Base-by-base conservation (phyloP, 1,140 invertebrate genomes). In the Drosophila mayri region DNA sequence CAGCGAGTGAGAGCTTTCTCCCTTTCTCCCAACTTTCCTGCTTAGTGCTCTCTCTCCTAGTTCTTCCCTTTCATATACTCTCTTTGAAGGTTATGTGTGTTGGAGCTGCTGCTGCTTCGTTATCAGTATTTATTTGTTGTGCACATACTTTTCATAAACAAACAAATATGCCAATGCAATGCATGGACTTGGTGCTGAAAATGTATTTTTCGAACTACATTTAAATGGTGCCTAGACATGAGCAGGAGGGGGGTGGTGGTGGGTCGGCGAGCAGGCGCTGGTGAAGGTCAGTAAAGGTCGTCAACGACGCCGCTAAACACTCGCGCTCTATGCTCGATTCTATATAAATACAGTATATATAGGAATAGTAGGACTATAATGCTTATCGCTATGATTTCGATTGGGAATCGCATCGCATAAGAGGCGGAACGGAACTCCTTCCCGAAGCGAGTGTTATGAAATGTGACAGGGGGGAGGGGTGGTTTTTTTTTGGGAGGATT, bases 211-310 rank as follows among this genome's bases (percentile, higher is more conserved):
- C 61, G 44, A 79, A 70, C 54, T 57, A 64, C 64, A 79, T 76
- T 86, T 71, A 68, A 82, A 65, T 75, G 64, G 62, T 58, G 44
- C 40, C 40, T 40, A 30, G 47, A 35, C 25, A 20, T 7, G 22
- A 25, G 43, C 14, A 30, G 37, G 58, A n/a, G 38, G 67, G 55
- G 30, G 30, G 41, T 32, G 28, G 57, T 32, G 67, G 57, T 35
- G 32, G 43, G 32, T 30, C 40, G 49, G 18, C 35, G 41, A 62
- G 71, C 59, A 46, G 71, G 65, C 81, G 72, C 76, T 72, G 85
- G 71, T 91, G 90, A 91, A 91, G 90, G 90, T 91, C 90, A 91
- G 73, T 88, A 76, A 91, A 91, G 90, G 90, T 91, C 90, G 79
- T 64, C 71, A 66, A 62, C 84, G 85, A 66, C 71, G 79, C 61